Evolutionary conservation across 2,888 invertebrate genomes (phyloP), one percentile per base, ranked within the genome.

Genomic region (Melipona beecheii): DNA sequence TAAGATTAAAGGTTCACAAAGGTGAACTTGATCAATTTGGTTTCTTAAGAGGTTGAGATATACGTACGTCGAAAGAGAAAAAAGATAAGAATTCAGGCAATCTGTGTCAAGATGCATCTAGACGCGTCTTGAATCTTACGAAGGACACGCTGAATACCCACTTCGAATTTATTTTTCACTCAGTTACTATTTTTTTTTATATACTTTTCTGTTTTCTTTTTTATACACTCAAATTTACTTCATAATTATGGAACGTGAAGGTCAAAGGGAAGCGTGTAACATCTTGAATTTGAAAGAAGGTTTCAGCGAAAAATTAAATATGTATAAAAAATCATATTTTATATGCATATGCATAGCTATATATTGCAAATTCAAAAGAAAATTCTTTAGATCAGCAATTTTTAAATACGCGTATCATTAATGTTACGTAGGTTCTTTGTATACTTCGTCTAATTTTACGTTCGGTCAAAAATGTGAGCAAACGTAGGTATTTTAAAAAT

Each of bases 31-130:
- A 56, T n/a, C 24, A n/a, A 24, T 15, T 58, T n/a, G 5, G 1
- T n/a, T 58, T 24, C 15, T n/a, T 1, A n/a, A 58, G 56, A 58
- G n/a, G 5, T n/a, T n/a, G n/a, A 43, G 43, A 5, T 54, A n/a
- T n/a, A 15, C n/a, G 5, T 56, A 56, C n/a, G 15, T 56, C n/a
- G n/a, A 56, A n/a, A 56, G 56, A 56, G n/a, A 56, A 9, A 5
- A 15, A 56, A 56, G 15, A 4, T 58, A 15, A 24, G 43, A 24
- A 58, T 58, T 1, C 13, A 58, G 15, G n/a, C 56, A 58, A 58
- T 58, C n/a, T 24, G 56, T 58, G 56, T 58, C 56, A 58, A 58
- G 56, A 58, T 58, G n/a, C 15, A 58, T 58, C n/a, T n/a, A 58
- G 2, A 58, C 56, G 13, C 24, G 56, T n/a, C 56, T 58, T 58